Percentiles rank a stretch among this genome's conserved stretches.
These are phyloP conservation scores for Egretta garzetta DNA, from an alignment of 2,113 vertebrate species.

Conservation along the genomic window DNA sequence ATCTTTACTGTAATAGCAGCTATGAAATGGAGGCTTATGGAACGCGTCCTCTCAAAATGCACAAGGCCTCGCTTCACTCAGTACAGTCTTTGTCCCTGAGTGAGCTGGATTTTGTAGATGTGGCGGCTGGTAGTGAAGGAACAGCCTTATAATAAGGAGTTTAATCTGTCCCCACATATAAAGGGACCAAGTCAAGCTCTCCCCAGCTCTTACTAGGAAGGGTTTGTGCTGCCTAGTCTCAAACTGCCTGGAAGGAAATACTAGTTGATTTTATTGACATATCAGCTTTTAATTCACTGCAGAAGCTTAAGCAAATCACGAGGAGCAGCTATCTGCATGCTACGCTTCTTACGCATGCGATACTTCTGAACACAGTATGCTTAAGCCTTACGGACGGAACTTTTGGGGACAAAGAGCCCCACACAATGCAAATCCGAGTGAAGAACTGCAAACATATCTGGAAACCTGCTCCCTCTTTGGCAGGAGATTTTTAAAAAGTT, in stretches of 20 bases:
- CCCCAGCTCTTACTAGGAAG: background rate
- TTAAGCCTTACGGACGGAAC: background rate
- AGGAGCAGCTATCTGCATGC: background rate
- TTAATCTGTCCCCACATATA: background rate
- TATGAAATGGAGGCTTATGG: background rate
- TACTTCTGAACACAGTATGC: background rate
- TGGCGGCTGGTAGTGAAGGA: background rate
- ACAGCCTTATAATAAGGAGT: background rate
- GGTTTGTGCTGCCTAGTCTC: background rate
- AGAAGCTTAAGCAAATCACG: background rate
- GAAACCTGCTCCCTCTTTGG: background rate
- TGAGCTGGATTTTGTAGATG: background rate
- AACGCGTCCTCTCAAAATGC: background rate
- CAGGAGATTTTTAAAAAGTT: background rate
- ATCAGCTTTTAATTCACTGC: background rate
- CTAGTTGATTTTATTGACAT: background rate
- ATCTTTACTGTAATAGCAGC: background rate
- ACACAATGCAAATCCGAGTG: background rate
- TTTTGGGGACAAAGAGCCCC: background rate
- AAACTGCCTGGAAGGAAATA: background rate
- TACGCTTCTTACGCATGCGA: accelerated
- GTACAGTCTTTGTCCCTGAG: background rate
- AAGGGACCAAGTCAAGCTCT: background rate
- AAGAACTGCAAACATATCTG: background rate
- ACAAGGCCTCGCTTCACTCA: background rate